These are phyloP conservation scores for Balaenoptera acutorostrata DNA, from an alignment of 2,113 vertebrate species.

Conservation along the genomic window DNA sequence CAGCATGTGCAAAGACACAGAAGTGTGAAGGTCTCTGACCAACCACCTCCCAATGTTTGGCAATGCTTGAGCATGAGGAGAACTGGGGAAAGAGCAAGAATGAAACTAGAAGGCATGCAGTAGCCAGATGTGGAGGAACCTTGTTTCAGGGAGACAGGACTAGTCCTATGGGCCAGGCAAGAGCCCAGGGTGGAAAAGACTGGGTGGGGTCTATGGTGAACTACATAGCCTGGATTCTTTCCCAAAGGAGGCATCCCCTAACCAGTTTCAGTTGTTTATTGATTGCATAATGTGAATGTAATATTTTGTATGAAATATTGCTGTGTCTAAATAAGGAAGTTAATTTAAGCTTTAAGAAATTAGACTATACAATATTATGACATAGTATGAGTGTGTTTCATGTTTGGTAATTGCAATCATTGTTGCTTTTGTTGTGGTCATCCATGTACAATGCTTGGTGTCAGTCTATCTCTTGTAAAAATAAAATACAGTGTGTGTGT, in stretches of 20 bases:
- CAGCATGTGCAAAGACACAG: not conserved
- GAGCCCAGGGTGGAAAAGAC: not conserved
- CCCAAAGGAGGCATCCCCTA: not conserved
- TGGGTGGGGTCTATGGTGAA: not conserved
- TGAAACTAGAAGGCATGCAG: not conserved
- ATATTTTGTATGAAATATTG: not conserved
- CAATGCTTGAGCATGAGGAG: not conserved
- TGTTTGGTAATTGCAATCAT: too few species aligned
- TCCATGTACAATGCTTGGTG: too few species aligned
- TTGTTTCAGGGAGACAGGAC: not conserved
- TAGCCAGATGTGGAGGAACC: not conserved
- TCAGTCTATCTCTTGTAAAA: too few species aligned
- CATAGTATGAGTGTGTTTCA: too few species aligned
- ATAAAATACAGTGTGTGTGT: too few species aligned
- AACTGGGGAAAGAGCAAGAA: not conserved
- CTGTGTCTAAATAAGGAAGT: not conserved
- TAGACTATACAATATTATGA: not conserved
- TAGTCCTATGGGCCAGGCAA: not conserved
- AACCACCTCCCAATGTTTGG: not conserved
- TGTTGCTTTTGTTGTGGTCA: too few species aligned
- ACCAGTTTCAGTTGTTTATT: not conserved
- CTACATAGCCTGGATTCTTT: not conserved
- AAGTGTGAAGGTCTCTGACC: not conserved
- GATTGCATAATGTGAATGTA: not conserved
- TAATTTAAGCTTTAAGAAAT: conserved; percentile 18